Conservation (phyloP, 1,140 invertebrate genomes). For the Pinna nobilis region DNA sequence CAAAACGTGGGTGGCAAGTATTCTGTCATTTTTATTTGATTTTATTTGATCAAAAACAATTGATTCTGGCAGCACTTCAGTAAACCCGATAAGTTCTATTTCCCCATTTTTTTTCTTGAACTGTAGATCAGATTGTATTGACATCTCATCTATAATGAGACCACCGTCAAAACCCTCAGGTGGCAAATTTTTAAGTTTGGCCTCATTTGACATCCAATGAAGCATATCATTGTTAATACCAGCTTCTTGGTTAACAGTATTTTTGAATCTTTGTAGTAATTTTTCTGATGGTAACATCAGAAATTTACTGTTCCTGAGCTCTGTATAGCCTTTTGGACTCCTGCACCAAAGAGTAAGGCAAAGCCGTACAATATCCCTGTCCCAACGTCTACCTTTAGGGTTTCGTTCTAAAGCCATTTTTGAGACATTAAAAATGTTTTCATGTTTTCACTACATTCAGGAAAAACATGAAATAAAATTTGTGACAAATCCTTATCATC, state of each 20-base stretch:
- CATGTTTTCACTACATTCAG: conserved; percentile 22
- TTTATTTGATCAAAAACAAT: conserved; percentile 20
- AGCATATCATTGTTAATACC: conserved; percentile 36
- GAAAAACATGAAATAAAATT: conserved; percentile 3
- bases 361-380: conserved; percentile 15
- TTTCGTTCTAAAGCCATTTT: conserved; percentile 22
- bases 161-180: conserved; percentile 30
- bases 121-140: conserved; percentile 34
- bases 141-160: conserved; percentile 42
- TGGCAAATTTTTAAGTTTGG: conserved; percentile 10
- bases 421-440: conserved; percentile 15
- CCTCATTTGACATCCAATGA: conserved; percentile 43
- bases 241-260: conserved; percentile 22
- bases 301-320: conserved; percentile 21
- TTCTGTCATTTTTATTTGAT: conserved; percentile 11
- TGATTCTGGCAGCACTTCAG: conserved; percentile 20
- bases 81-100: conserved; percentile 35
- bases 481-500: conserved; percentile 8
- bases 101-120: conserved; percentile 23
- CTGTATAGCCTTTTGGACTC: conserved; percentile 32
- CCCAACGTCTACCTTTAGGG: conserved; percentile 31
- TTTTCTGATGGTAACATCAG: conserved; percentile 36
- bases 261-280: conserved; percentile 38
- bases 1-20: conserved; percentile 34
- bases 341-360: conserved; percentile 35